These are phyloP conservation scores for Neodiprion virginianus DNA, from an alignment of 1,140 invertebrate genomes.

Conservation along the genomic window DNA sequence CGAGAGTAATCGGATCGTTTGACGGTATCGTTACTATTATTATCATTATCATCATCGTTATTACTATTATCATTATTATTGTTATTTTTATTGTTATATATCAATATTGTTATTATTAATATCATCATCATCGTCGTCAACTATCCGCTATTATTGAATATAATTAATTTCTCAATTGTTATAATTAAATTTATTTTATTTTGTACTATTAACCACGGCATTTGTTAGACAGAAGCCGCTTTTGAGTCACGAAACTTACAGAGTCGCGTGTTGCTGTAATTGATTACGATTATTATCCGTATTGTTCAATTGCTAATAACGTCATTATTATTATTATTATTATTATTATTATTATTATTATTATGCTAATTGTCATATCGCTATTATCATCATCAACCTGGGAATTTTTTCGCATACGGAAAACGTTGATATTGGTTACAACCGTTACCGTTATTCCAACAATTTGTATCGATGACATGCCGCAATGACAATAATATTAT, in stretches of 20 bases:
- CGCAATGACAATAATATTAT: too few species aligned
- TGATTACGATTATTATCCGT: not conserved
- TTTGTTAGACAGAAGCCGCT: slow-evolving; percentile 27
- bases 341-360: too few species aligned
- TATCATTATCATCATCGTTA: not conserved
- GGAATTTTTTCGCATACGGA: too few species aligned
- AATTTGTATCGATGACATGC: too few species aligned
- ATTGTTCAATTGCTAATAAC: too few species aligned
- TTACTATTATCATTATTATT: slow-evolving; percentile 17
- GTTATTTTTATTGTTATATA: slow-evolving; percentile 19
- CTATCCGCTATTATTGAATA: slow-evolving; percentile 27
- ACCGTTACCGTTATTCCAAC: too few species aligned
- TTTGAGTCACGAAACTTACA: slow-evolving; percentile 34
- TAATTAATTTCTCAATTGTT: slow-evolving; percentile 10
- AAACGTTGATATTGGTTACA: too few species aligned
- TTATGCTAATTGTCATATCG: too few species aligned
- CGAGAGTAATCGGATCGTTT: not conserved
- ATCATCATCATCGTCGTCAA: slow-evolving; percentile 32
- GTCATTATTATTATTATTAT: too few species aligned
- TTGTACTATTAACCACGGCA: slow-evolving; percentile 59
- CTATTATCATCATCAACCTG: too few species aligned
- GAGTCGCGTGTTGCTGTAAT: slow-evolving; percentile 43
- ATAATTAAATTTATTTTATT: slow-evolving; percentile 32
- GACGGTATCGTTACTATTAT: not conserved
- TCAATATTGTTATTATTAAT: slow-evolving; percentile 32